These are phyloP conservation scores for Lacerta bilineata DNA, from an alignment of 2,797 vertebrate genomes.

Conservation along the genomic window DNA sequence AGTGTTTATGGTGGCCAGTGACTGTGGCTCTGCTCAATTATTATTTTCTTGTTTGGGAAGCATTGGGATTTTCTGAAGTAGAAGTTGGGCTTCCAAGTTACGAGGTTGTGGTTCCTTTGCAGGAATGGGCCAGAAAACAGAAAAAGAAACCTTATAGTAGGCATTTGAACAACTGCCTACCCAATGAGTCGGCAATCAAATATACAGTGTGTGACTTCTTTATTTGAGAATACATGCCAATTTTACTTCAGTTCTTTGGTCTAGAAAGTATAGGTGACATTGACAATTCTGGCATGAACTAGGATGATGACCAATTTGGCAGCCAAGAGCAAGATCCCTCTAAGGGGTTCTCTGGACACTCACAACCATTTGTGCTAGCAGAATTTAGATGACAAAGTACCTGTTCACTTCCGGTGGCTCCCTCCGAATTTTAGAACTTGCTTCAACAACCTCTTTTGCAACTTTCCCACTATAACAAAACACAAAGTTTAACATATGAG, in stretches of 20 bases:
- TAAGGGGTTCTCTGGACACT: neutral
- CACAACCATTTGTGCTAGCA: neutral
- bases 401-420: conserved; percentile 93
- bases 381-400: conserved; percentile 75
- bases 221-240: neutral
- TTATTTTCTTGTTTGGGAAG: neutral
- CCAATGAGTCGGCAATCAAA: conserved; percentile 7
- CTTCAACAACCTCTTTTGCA: conserved; percentile 97
- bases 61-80: neutral
- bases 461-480: conserved; percentile 89
- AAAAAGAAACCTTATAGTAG: neutral
- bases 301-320: neutral
- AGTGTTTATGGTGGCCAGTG: neutral
- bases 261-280: neutral
- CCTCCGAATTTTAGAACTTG: conserved; percentile 96
- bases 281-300: neutral
- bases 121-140: neutral
- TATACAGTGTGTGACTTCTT: neutral
- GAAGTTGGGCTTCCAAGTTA: neutral
- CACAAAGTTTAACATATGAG: conserved; percentile 33
- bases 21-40: neutral
- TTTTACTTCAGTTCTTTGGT: neutral
- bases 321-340: conserved; percentile 13
- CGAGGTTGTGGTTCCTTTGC: neutral
- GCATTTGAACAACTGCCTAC: neutral